Conservation (phyloP, 2,888 invertebrate genomes). For the Lydus trimaculatus region DNA sequence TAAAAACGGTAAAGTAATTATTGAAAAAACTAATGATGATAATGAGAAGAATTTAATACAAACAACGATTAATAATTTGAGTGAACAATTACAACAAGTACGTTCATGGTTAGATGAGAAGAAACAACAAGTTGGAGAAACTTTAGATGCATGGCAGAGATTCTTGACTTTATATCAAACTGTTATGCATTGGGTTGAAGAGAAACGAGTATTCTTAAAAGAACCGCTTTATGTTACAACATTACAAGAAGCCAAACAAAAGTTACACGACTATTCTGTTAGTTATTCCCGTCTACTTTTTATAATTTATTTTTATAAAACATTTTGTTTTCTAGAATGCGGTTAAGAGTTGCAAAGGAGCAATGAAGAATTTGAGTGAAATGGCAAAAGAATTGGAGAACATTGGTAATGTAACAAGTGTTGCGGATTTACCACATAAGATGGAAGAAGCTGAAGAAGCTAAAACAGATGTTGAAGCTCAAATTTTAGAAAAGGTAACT, state of each 20-base stretch:
- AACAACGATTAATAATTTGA: constrained; percentile 76
- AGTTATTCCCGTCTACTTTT: constrained; percentile 41
- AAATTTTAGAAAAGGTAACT: constrained; percentile 84
- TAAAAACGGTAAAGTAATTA: constrained; percentile 79
- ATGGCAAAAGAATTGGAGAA: constrained; percentile 91
- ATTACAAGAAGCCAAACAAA: constrained; percentile 82
- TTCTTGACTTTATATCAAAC: constrained; percentile 84
- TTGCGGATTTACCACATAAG: constrained; percentile 85
- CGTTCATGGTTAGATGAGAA: constrained; percentile 83
- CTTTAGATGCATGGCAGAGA: constrained; percentile 86
- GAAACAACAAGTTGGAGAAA: constrained; percentile 83
- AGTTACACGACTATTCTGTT: constrained; percentile 87
- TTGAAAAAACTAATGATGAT: constrained; percentile 80
- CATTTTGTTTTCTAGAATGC: constrained; percentile 70
- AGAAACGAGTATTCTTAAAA: constrained; percentile 80
- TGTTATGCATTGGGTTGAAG: constrained; percentile 84
- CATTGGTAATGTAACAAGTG: constrained; percentile 83
- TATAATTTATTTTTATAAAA: constrained; percentile 13
- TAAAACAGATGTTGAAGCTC: constrained; percentile 84
- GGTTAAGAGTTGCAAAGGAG: constrained; percentile 88
- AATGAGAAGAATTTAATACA: constrained; percentile 78
- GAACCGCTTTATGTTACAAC: constrained; percentile 81
- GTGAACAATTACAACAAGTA: constrained; percentile 81
- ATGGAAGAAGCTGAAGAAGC: constrained; percentile 87
- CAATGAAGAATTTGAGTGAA: constrained; percentile 86